Base-by-base conservation (phyloP, 2,888 invertebrate species). In the Ichneumon xanthorius region DNA sequence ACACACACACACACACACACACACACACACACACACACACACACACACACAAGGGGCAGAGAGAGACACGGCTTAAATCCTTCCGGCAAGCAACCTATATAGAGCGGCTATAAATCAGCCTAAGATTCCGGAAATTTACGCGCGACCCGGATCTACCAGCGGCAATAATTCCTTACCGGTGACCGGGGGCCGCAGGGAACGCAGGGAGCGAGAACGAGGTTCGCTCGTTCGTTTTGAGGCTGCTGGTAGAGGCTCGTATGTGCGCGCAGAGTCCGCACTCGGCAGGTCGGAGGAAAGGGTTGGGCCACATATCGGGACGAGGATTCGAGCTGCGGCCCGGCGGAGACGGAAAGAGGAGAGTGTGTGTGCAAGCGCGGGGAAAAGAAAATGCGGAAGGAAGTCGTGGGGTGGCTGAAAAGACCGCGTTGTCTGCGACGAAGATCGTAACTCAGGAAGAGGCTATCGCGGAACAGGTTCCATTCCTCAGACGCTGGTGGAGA, bases 111-210 rank as follows among this genome's bases (percentile, higher is more conserved):
- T 92, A 92, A 92, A 92, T 92, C 92, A 91, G 89, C 85, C 89
- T 90, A 91, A 90, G 91, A 91, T 90, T 91, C 90, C 88, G 90
- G 91, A 91, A 92, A 92, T 92, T 92, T 91, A 92, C 92, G 92
- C 91, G 91, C 91, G 91, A 92, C 92, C 91, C 89, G 89, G 88
- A 92, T 91, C 89, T 86, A 83, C 85, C 84, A 80, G 82, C 71
- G 90, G 87, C 91, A 89, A 91, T 91, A 89, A 89, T 89, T 90
- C 85, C 87, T 85, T 82, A 45, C 55, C 85, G 81, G 81, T 85
- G 85, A 85, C 81, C 85, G 85, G 73, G 85, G 81, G 85, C 58
- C 85, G 75, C 61, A 50, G 81, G 55, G 55, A 84, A 85, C 80
- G 86, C 40, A 80, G 75, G 65, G 22, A 40, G 82, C 30, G 70